Base-by-base conservation (phyloP, 1,140 invertebrate species). In the Agrypnia vestita region DNA sequence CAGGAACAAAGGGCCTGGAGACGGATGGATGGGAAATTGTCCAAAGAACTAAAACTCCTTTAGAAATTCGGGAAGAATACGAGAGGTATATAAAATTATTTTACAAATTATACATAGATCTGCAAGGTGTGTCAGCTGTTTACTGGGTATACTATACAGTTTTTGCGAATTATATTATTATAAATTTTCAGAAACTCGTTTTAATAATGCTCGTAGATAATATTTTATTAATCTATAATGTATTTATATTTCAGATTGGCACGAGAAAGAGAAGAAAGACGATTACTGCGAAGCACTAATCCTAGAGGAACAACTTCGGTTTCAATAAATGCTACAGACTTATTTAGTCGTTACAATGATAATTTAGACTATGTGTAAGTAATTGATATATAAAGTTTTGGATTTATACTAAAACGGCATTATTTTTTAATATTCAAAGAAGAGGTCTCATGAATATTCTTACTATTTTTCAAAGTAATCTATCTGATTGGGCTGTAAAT, bases 31-130 rank as follows among this genome's bases (percentile, higher is more conserved):
- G 96, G 94, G 95, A 97, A 88, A 92, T 98, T 78, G 94, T 97
- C 13, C 92, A 96, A 80, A 89, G 95, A 61, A 96, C 94, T 8
- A 95, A 95, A 90, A 96, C 96, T 7, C 95, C 96, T 1, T 92
- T 95, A 78, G 96, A 98, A 89, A 98, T 98, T 61, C 88, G 96
- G 56, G 96, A 97, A 84, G 97, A 97, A 87, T 97, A 96, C 90
- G 96, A 98, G 86, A 90, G 94, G 77, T 86, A 97, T 21, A 93
- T 53, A 25, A 47, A 10, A 47, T 71, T 15, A n/a, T 59, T 59
- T 59, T 59, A 59, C 55, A 59, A 1, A 59, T 1, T 59, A 17
- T 10, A 59, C 49, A 3, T 15, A 3, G 25, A 35, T n/a, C n/a
- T n/a, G n/a, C n/a, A n/a, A n/a, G n/a, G n/a, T n/a, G n/a, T n/a